These are phyloP conservation scores for Philaethria dido DNA, from an alignment of 2,888 invertebrate genomes.

Conservation along the genomic window DNA sequence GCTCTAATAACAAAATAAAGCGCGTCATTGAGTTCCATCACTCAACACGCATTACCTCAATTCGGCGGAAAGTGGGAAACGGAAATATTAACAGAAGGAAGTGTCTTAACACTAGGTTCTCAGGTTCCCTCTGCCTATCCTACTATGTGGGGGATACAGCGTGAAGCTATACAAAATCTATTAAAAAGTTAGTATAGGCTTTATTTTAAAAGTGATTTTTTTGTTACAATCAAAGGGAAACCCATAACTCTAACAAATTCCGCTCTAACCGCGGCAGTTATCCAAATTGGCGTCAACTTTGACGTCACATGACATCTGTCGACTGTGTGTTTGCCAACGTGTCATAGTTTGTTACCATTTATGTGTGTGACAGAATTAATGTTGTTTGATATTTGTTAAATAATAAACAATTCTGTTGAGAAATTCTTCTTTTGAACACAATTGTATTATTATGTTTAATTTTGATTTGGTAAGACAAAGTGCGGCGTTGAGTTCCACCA, in stretches of 20 bases:
- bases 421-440: background rate
- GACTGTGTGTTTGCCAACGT: slow-evolving; percentile 55
- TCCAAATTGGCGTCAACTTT: slow-evolving; percentile 63
- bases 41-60: no score
- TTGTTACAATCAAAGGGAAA: slow-evolving; percentile 11
- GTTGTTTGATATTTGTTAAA: slow-evolving; percentile 19
- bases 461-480: no score
- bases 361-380: slow-evolving; percentile 40
- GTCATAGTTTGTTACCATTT: slow-evolving; percentile 42
- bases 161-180: no score
- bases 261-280: slow-evolving; percentile 32
- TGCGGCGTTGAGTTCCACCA: no score
- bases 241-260: slow-evolving; percentile 18
- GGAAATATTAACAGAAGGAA: no score
- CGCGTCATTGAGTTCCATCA: no score
- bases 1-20: no score
- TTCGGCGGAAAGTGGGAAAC: no score
- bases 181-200: slow-evolving; percentile 8
- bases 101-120: no score
- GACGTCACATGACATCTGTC: slow-evolving; percentile 52
- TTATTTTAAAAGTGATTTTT: slow-evolving; percentile 16
- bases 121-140: no score
- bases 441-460: no score
- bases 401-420: background rate
- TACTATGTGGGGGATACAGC: no score